These are phyloP conservation scores for Myripristis murdjan DNA, from an alignment of 2,797 vertebrate genomes.

Conservation along the genomic window DNA sequence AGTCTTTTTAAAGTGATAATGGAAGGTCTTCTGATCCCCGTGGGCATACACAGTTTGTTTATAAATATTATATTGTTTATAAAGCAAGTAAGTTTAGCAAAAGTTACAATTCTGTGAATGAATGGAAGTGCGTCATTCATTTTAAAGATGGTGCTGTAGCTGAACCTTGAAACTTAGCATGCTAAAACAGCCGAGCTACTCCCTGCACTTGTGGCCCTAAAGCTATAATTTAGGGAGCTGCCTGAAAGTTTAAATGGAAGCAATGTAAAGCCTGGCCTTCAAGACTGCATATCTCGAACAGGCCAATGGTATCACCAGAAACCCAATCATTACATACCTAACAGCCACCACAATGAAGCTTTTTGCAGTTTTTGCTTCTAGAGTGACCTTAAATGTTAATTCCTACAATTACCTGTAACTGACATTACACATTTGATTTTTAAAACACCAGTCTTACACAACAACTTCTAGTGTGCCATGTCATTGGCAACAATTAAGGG, in stretches of 20 bases:
- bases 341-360: slow-evolving; percentile 1
- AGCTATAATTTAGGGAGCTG: slow-evolving; percentile 82
- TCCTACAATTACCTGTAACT: not conserved
- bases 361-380: not conserved
- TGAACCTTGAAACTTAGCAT: slow-evolving; percentile 57
- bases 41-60: slow-evolving; percentile 9
- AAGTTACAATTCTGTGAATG: slow-evolving; percentile 56
- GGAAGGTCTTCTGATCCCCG: slow-evolving; percentile 4
- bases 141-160: slow-evolving; percentile 56
- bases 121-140: slow-evolving; percentile 67
- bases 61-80: slow-evolving; percentile 52
- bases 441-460: not conserved
- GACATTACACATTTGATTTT: not conserved
- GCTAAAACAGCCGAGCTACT: slow-evolving; percentile 70
- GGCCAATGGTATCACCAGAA: slow-evolving; percentile 38
- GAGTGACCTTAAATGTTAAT: not conserved
- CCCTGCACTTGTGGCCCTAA: slow-evolving; percentile 78
- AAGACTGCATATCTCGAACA: slow-evolving; percentile 46
- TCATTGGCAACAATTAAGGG: slow-evolving; percentile 1
- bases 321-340: not conserved
- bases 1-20: slow-evolving; percentile 32
- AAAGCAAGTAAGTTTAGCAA: slow-evolving; percentile 44
- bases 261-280: slow-evolving; percentile 59
- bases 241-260: slow-evolving; percentile 77
- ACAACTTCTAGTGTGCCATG: not conserved